phyloP scores from a whole-genome alignment of 2,113 vertebrate genomes.

The human region GRCh38 chr2:175757501-175758000 shows the following conservation, averaged over 20 bases:
- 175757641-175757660: not conserved
- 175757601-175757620: not conserved
- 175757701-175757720: not conserved
- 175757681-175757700: not conserved
- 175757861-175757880: constrained; percentile 17
- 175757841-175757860: not conserved
- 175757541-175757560: not conserved
- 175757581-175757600: not conserved
- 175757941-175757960: not conserved
- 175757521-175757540: not conserved
- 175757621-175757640: not conserved
- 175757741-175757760: not conserved
- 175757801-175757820: not conserved
- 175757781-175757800: not conserved
- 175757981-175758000: no score
- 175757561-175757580: not conserved
- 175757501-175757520: not conserved
- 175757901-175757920: not conserved
- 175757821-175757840: not conserved
- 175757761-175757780: not conserved
- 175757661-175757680: not conserved
- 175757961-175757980: not conserved
- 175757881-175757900: constrained; percentile 13
- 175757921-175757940: not conserved
- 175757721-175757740: not conserved